Conservation (phyloP, 2,888 invertebrate genomes). For the Glaucopsyche alexis region DNA sequence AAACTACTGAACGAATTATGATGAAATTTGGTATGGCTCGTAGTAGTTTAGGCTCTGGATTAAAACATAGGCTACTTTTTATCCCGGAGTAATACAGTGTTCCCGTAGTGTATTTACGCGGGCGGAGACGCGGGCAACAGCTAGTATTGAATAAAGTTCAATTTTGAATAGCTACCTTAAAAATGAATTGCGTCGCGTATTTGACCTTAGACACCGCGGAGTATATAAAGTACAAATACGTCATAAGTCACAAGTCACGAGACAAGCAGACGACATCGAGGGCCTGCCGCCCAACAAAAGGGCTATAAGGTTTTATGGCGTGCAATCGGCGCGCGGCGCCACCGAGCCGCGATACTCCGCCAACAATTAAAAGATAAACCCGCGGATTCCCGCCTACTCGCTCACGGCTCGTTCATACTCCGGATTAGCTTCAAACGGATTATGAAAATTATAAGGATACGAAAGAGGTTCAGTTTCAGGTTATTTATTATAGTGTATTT, state of each 20-base stretch:
- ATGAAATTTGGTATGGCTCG: too few species aligned
- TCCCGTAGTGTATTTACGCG: too few species aligned
- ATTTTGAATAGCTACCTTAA: too few species aligned
- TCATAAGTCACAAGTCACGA: background rate
- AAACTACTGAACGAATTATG: too few species aligned
- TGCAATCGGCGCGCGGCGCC: conserved; percentile 60
- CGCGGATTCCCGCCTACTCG: conserved; percentile 34
- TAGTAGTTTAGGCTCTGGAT: too few species aligned
- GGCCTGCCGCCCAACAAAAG: conserved; percentile 58
- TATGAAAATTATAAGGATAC: conserved; percentile 7
- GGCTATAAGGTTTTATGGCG: conserved; percentile 66
- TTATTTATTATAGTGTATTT: background rate
- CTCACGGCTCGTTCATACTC: conserved; percentile 13
- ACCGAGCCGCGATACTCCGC: conserved; percentile 61
- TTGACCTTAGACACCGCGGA: too few species aligned
- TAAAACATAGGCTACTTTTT: too few species aligned
- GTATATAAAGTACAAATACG: too few species aligned
- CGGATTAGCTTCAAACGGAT: conserved; percentile 26
- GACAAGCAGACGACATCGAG: conserved; percentile 54
- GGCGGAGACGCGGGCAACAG: too few species aligned
- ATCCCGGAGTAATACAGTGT: too few species aligned
- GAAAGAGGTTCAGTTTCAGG: background rate
- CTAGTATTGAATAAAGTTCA: too few species aligned
- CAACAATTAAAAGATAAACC: conserved; percentile 72
- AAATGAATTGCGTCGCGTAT: too few species aligned